Conservation (phyloP, 1,140 invertebrate species). For the Schlechtendalia chinensis region DNA sequence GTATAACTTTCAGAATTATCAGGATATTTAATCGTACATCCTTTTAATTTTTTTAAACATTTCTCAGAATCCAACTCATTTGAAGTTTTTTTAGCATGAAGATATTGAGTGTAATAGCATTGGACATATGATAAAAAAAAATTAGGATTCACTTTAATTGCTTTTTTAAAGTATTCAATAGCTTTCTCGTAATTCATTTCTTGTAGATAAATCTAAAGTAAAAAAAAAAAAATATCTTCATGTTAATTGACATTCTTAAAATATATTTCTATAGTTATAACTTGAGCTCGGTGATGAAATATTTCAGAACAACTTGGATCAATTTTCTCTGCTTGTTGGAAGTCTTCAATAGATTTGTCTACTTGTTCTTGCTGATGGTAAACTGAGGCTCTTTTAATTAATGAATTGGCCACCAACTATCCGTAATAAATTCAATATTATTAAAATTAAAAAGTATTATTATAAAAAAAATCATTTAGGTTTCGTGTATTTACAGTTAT, state of each 20-base stretch:
- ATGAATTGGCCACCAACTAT: slow-evolving; percentile 73
- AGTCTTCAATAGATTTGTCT: slow-evolving; percentile 73
- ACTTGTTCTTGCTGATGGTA: slow-evolving; percentile 75
- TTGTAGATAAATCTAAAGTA: slow-evolving; percentile 72
- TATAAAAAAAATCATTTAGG: too few species aligned
- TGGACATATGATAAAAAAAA: slow-evolving; percentile 83
- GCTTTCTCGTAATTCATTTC: slow-evolving; percentile 78
- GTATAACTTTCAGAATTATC: slow-evolving; percentile 80
- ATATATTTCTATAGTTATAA: slow-evolving; percentile 54
- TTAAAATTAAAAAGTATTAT: too few species aligned
- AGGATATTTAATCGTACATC: slow-evolving; percentile 75
- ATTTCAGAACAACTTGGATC: slow-evolving; percentile 81
- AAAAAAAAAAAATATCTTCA: background rate
- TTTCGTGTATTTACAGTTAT: too few species aligned
- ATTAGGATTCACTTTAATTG: slow-evolving; percentile 74
- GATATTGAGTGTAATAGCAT: slow-evolving; percentile 80
- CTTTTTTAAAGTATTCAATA: slow-evolving; percentile 77
- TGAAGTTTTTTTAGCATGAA: slow-evolving; percentile 59
- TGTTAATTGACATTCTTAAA: slow-evolving; percentile 32
- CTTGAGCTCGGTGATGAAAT: slow-evolving; percentile 76
- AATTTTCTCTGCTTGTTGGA: slow-evolving; percentile 70
- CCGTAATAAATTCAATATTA: slow-evolving; percentile 31
- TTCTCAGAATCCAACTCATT: slow-evolving; percentile 53
- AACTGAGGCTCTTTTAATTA: slow-evolving; percentile 85
- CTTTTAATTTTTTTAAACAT: slow-evolving; percentile 71